Conservation (phyloP, 2,888 invertebrate species). For the Aphrophora alni region DNA sequence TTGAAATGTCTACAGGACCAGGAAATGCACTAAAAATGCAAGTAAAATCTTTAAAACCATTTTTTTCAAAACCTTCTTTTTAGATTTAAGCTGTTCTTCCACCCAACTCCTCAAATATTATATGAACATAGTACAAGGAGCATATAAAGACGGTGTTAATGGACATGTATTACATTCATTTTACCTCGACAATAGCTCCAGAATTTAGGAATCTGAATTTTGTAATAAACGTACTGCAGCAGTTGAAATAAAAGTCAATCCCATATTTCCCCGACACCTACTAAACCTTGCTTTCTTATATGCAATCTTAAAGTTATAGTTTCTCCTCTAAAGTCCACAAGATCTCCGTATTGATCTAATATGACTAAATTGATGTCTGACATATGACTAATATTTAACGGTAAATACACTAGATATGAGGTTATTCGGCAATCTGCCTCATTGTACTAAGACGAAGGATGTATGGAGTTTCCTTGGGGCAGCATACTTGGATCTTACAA, state of each 20-base stretch:
- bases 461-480: no score
- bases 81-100: no score
- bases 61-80: no score
- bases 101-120: neutral
- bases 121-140: conserved; percentile 23
- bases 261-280: neutral
- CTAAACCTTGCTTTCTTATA: neutral
- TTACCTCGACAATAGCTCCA: conserved; percentile 14
- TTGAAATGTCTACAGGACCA: no score
- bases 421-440: conserved; percentile 11
- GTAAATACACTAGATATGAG: conserved; percentile 24
- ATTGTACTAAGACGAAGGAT: no score
- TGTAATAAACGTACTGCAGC: conserved; percentile 11
- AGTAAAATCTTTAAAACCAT: no score
- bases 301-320: conserved; percentile 11
- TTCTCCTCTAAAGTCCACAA: conserved; percentile 24
- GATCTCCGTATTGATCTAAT: conserved; percentile 9
- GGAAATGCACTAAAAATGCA: no score
- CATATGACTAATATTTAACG: conserved; percentile 3
- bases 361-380: conserved; percentile 23
- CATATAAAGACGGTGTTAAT: conserved; percentile 13
- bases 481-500: no score
- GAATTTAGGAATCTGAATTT: conserved; percentile 13
- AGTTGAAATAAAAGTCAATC: neutral
- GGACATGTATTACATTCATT: conserved; percentile 17